A percentile compares a stretch with the other conserved stretches of the same genome.
Evolutionary conservation across 2,888 invertebrate genomes (phyloP).

Genomic region (Diplolepis rosae): DNA sequence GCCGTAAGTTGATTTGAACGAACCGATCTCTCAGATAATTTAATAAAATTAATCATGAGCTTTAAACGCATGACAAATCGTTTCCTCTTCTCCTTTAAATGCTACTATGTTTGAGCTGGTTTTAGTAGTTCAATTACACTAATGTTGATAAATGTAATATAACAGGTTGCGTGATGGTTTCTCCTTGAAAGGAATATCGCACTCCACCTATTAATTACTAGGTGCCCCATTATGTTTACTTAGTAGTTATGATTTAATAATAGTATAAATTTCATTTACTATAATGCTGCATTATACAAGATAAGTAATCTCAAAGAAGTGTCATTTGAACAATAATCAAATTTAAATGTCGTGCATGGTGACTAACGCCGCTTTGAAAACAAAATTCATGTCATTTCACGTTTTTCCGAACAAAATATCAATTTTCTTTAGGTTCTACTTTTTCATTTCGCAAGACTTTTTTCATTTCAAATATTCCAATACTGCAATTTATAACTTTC

Average conservation of each 20-base stretch:
- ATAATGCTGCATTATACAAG: no score
- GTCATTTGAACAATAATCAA: no score
- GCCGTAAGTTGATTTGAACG: constrained; percentile 1
- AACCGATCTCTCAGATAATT: constrained; percentile 7
- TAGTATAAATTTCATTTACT: no score
- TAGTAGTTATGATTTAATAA: neutral
- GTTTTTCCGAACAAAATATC: no score
- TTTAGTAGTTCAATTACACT: constrained; percentile 3
- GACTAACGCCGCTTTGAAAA: no score
- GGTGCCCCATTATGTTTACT: neutral
- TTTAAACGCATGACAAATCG: constrained; percentile 18
- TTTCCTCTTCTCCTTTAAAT: constrained; percentile 12
- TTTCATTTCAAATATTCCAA: no score
- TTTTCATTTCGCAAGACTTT: no score
- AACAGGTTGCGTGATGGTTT: neutral
- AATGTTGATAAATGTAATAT: constrained; percentile 6
- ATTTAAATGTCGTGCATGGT: no score
- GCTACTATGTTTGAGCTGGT: neutral
- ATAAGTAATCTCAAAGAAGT: no score
- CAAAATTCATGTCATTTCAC: no score
- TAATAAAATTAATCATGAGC: constrained; percentile 16
- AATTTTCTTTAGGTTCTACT: no score
- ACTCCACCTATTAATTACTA: neutral
- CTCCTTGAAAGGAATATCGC: neutral
- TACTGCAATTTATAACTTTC: no score